Percentiles rank a stretch among this genome's conserved stretches.
Evolutionary conservation across 2,797 vertebrate genomes (phyloP).

Genomic region (Syngnathus acus): DNA sequence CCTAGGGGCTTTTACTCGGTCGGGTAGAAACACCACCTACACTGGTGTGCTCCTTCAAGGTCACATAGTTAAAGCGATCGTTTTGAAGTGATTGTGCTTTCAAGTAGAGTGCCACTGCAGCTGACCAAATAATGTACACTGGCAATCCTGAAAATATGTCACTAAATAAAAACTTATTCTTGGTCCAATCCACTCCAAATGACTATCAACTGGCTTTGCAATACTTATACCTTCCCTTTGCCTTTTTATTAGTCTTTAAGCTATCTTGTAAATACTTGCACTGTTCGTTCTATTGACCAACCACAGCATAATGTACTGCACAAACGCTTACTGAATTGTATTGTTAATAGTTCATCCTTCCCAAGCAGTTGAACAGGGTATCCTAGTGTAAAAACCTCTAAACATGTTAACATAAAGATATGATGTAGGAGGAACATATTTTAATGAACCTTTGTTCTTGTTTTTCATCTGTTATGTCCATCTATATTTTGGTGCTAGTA

Average conservation of each 20-base stretch:
- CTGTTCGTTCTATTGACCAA: neutral
- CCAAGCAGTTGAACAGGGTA: no score
- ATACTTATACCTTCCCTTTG: neutral
- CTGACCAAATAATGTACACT: neutral
- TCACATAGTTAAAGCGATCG: constrained; percentile 19
- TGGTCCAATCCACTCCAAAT: neutral
- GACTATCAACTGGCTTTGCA: neutral
- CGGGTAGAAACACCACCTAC: constrained; percentile 23
- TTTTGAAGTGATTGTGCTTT: constrained; percentile 26
- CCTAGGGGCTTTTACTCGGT: constrained; percentile 19
- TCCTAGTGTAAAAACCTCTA: no score
- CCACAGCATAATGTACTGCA: neutral
- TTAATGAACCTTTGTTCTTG: no score
- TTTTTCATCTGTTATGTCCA: no score
- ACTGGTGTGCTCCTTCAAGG: constrained; percentile 10
- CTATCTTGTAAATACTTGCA: neutral
- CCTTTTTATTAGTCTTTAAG: neutral
- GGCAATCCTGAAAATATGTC: neutral
- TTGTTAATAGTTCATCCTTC: no score
- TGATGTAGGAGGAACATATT: no score
- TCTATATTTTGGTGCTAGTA: no score
- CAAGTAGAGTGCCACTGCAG: neutral
- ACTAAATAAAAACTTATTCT: neutral
- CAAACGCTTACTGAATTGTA: neutral
- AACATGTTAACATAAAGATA: no score